Base-by-base conservation (phyloP, 1,140 invertebrate genomes). In the Dendroctonus valens region DNA sequence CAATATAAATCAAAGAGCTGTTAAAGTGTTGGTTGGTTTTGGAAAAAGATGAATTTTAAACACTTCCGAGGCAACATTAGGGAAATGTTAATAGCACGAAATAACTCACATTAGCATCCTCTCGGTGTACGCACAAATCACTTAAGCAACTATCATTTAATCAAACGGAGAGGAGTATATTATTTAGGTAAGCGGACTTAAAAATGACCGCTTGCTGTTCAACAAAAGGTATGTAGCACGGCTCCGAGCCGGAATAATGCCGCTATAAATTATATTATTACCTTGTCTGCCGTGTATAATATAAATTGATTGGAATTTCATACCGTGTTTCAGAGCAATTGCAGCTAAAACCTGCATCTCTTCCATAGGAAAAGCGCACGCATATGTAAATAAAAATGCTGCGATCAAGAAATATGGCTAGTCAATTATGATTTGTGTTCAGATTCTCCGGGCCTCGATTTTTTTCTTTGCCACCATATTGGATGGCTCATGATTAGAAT, bases 221-320 rank as follows among this genome's bases (percentile, higher is more conserved):
- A 73, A 74, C 73, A 74, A 74, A 74, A 74, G 73, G 68, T 69
- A 73, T 73, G 73, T 72, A 73, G 72, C 69, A 48, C 52, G 66
- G 69, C 68, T 70, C 53, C 54, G 55, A 68, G 68, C 68, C 60
- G 62, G 72, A 72, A 77, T 76, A 77, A 77, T 76, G 70, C 76
- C 62, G 68, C 76, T 59, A 77, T 77, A 77, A 77, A 77, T 77
- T 77, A 77, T 77, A 76, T 77, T 77, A 77, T 77, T 77, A 77
- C 75, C 76, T 76, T 77, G 76, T 77, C 76, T 69, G 74, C 69
- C 70, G 74, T 75, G 73, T 77, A 77, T 76, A 75, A 77, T 75
- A 77, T 77, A 77, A 77, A 77, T 77, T 76, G 75, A 76, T 76
- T 76, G 76, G 76, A 77, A 76, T 77, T 76, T 77, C 76, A 75